Evolutionary conservation across 2,113 vertebrate species (phyloP), one percentile per base, ranked within the genome.

Genomic region (Porphyrio hochstetteri): DNA sequence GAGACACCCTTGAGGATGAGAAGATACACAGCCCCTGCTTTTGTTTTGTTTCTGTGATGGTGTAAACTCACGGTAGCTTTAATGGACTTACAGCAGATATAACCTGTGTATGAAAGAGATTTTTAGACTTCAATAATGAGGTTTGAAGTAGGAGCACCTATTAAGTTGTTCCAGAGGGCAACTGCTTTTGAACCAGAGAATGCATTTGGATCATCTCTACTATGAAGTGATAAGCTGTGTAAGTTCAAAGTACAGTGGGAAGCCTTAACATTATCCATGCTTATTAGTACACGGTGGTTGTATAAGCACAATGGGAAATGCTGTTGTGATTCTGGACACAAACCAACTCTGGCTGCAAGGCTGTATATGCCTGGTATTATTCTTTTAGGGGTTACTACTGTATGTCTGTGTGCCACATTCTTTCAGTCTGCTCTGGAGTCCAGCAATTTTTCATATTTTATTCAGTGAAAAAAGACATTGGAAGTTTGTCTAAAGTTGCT

Each of bases 221-320:
- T 88, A 86, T 63, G 70, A 96, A 92, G 87, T 27, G 55, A 77
- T 94, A 94, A 95, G 50, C 75, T 82, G 36, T 69, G 16, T 72
- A 85, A 90, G 7, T 82, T 94, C 86, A 82, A 93, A 86, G 48
- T 75, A 86, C 48, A 82, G 48, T 52, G 56, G 52, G 77, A 96
- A 86, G 29, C n/a, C n/a, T 65, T 82, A 76, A 64, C 38, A n/a
- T 90, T 85, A 91, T 57, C 46, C 57, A 57, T 10, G 23, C 7
- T 80, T 85, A 24, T 76, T 79, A 92, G 44, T 79, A 72, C 63
- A 53, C 33, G 72, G 33, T 0, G 1, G 15, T 93, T 61, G 25
- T 68, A 35, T 24, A 82, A 79, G 23, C 0, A 0, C 35, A 48
- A 27, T 53, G 74, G 70, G 27, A 88, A 90, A 80, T 53, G 38